phyloP scores from a whole-genome alignment of 2,797 vertebrate species.

The Graptemys geographica region DNA sequence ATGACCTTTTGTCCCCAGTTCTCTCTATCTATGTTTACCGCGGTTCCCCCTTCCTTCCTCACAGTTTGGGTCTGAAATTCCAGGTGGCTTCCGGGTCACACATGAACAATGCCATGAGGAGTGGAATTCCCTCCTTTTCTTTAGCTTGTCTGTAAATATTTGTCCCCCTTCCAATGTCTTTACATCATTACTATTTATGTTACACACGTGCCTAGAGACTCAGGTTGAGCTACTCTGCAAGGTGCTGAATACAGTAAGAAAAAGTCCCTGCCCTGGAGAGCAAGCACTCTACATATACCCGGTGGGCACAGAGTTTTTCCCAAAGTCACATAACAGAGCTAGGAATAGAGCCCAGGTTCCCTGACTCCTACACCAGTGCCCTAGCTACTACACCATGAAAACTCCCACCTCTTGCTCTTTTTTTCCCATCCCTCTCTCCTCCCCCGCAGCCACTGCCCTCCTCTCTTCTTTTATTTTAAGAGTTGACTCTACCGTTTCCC shows the following conservation, averaged over 20 bases:
- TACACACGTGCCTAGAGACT: background rate
- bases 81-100: background rate
- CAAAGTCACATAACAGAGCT: background rate
- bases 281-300: background rate
- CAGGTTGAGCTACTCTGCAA: background rate
- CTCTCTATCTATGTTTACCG: background rate
- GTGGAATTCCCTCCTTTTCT: background rate
- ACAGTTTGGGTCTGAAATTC: background rate
- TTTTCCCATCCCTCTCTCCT: slow-evolving; percentile 36
- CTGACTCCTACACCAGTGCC: background rate
- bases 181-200: background rate
- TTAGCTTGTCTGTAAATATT: background rate
- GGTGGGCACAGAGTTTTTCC: background rate
- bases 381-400: slow-evolving; percentile 9
- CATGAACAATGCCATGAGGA: background rate
- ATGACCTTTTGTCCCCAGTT: background rate
- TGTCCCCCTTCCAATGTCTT: background rate
- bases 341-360: slow-evolving; percentile 9
- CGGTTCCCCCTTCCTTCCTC: background rate
- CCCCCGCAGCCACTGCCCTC: slow-evolving; percentile 32
- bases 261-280: background rate
- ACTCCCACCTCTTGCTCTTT: slow-evolving; percentile 28
- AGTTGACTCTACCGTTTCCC: slow-evolving; percentile 72
- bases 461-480: slow-evolving; percentile 74
- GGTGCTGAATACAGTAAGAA: background rate